These are phyloP conservation scores for Scomberomorus guttatus DNA, from an alignment of 2,797 vertebrate genomes.

Conservation along the genomic window DNA sequence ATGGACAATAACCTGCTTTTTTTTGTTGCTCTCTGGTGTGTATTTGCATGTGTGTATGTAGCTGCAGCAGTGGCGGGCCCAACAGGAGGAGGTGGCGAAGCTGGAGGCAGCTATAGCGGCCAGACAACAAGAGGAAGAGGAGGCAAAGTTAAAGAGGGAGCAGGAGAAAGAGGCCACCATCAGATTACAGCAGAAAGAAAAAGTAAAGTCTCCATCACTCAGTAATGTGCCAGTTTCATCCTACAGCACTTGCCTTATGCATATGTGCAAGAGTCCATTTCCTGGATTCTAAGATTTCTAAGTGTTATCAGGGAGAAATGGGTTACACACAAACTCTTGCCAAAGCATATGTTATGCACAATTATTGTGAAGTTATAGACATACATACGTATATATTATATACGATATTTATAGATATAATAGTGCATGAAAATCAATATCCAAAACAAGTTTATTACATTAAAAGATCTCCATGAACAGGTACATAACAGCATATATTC, in stretches of 20 bases:
- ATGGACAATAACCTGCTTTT: slow-evolving; percentile 46
- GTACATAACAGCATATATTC: slow-evolving; percentile 1
- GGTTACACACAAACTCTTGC: slow-evolving; percentile 1
- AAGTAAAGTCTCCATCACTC: slow-evolving; percentile 64
- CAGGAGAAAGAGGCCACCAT: slow-evolving; percentile 84
- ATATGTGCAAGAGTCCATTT: not conserved
- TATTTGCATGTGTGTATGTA: slow-evolving; percentile 71
- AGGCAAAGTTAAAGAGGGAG: slow-evolving; percentile 84
- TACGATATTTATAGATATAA: too few relatives aligned
- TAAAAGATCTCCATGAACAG: not conserved
- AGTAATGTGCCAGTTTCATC: not conserved
- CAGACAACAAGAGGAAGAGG: slow-evolving; percentile 86
- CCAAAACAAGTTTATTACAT: too few relatives aligned
- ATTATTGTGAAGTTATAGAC: not conserved
- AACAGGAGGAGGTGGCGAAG: slow-evolving; percentile 89
- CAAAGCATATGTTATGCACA: not conserved
- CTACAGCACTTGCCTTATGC: not conserved
- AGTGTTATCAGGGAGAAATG: not conserved
- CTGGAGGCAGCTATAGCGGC: slow-evolving; percentile 89
- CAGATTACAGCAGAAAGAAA: slow-evolving; percentile 88
- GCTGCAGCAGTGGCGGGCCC: slow-evolving; percentile 90
- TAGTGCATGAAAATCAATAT: too few relatives aligned
- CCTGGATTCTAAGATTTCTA: too few relatives aligned
- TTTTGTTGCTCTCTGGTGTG: slow-evolving; percentile 41
- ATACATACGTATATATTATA: too few relatives aligned